These are phyloP conservation scores for Rana temporaria DNA, from an alignment of 2,113 vertebrate genomes.

Conservation along the genomic window DNA sequence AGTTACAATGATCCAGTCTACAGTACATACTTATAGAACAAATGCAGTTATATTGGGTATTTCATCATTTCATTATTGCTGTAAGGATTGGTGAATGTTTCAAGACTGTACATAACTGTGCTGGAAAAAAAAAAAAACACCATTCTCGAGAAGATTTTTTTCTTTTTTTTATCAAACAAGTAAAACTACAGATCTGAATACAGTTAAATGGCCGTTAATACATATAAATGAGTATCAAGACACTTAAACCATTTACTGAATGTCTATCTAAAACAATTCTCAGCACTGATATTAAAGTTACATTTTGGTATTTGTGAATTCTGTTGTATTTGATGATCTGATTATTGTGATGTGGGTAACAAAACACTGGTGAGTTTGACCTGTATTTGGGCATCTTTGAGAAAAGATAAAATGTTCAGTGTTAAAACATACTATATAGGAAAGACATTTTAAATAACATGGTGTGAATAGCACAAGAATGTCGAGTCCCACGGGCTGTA, in stretches of 20 bases:
- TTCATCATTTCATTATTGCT: constrained; percentile 26
- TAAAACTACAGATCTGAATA: constrained; percentile 41
- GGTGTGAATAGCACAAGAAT: constrained; percentile 9
- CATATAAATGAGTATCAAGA: constrained; percentile 49
- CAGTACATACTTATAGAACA: constrained; percentile 2
- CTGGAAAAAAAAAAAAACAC: constrained; percentile 14
- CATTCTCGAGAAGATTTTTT: constrained; percentile 17
- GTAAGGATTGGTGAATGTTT: constrained; percentile 7
- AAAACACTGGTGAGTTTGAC: constrained; percentile 19
- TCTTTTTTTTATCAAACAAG: constrained; percentile 43
- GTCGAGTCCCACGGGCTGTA: background rate
- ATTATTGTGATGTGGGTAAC: constrained; percentile 3
- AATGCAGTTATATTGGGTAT: background rate
- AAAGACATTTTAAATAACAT: background rate
- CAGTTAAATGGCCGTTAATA: constrained; percentile 42
- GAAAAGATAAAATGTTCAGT: background rate
- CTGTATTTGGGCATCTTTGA: background rate
- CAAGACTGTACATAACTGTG: background rate
- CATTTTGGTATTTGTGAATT: constrained; percentile 33
- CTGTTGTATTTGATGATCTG: constrained; percentile 4
- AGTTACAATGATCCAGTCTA: background rate
- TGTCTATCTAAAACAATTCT: constrained; percentile 41
- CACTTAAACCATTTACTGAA: constrained; percentile 36
- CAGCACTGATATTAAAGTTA: constrained; percentile 22
- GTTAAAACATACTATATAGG: background rate